Evolutionary conservation across 1,140 invertebrate species (phyloP), one percentile per base, ranked within the genome.

Genomic region (Polyergus mexicanus): DNA sequence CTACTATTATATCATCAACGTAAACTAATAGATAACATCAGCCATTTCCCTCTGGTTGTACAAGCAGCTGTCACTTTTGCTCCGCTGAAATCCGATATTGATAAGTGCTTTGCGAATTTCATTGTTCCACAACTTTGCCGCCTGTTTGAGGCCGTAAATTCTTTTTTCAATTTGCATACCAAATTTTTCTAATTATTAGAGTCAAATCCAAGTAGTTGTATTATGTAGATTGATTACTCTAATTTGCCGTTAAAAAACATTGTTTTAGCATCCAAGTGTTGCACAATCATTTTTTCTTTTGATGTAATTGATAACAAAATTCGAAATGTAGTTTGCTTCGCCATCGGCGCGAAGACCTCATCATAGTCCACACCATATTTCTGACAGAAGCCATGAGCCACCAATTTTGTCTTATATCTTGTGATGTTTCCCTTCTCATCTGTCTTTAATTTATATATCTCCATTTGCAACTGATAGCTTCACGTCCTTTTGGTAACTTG

Each of bases 101-200:
- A 60, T 38, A 16, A 1, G 35, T 8, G 10, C 63, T 38, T 66
- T 66, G 63, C 4, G 1, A 3, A 66, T 8, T 2, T 66, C 8
- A 8, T 66, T 35, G 1, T 75, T 10, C 54, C 72, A 75, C n/a
- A 16, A 56, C 32, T 28, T 60, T n/a, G 47, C 54, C 1, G 72
- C 51, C 3, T 75, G 72, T 13, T 56, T 75, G 4, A 75, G 8
- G 0, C 25, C 72, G n/a, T 75, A 75, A 75, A 7, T 6, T 19
- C 35, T 6, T 38, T 75, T 2, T 35, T 13, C 13, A 75, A 38
- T 8, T 28, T 19, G n/a, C 72, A 75, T 5, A 75, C 72, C 1
- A n/a, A 6, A 2, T 75, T 3, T 22, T 56, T 11, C 1, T 75
- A 19, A 22, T 22, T 22, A 0, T 66, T 10, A 0, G 19, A 5